Conservation (phyloP, 23 tunicate genomes). For the Ascidia mentula region DNA sequence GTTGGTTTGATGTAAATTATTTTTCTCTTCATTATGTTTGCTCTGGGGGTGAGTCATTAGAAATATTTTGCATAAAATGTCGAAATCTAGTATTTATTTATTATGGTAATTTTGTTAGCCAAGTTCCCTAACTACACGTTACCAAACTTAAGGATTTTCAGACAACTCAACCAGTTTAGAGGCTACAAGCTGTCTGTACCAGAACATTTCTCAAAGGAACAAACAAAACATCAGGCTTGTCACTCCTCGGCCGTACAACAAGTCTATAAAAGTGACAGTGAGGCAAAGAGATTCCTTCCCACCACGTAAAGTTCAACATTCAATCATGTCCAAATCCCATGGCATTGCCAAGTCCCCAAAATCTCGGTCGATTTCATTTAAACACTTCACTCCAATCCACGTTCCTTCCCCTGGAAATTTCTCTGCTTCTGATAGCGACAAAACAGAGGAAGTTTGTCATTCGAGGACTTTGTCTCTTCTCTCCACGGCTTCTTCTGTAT, state of each 20-base stretch:
- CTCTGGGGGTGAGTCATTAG: no score
- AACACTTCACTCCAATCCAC: not conserved
- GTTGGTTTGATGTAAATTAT: no score
- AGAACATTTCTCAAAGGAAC: no score
- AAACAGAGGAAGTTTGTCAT: slow-evolving; percentile 3
- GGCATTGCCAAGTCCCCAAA: not conserved
- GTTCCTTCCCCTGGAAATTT: not conserved
- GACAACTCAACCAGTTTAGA: no score
- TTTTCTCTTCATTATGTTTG: no score
- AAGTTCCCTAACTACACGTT: no score
- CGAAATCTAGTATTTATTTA: no score
- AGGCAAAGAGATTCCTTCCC: not conserved
- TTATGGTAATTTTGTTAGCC: no score
- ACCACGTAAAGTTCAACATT: not conserved
- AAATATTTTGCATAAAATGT: no score
- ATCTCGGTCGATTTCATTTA: not conserved
- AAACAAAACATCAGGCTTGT: no score
- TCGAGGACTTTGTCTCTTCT: slow-evolving; percentile 21
- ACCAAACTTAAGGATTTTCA: no score
- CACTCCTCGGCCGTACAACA: not conserved
- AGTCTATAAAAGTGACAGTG: not conserved
- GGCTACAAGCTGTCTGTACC: no score
- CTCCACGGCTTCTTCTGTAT: slow-evolving; percentile 50
- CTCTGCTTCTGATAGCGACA: not conserved
- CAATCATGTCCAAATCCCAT: not conserved